A percentile compares a stretch with the other conserved stretches of the same genome.
These are phyloP conservation scores for Acrossocheilus wenchowensis DNA, from an alignment of 2,797 vertebrate genomes.

Conservation along the genomic window DNA sequence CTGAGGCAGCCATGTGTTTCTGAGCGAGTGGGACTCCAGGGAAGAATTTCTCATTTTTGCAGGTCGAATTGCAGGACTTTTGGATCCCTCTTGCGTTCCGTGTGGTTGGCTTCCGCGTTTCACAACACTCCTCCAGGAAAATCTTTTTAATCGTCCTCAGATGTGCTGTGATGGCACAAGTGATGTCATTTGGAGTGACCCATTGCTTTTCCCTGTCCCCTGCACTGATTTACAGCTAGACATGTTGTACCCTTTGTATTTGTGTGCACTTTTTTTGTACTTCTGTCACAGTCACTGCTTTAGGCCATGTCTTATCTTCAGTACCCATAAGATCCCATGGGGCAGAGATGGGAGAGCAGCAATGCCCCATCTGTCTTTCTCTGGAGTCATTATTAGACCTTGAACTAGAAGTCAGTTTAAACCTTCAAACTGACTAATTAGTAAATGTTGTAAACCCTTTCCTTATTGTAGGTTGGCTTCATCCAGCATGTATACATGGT, in stretches of 20 bases:
- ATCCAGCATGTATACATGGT: neutral
- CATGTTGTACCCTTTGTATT: neutral
- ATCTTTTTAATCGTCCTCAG: slow-evolving; percentile 64
- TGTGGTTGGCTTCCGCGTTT: slow-evolving; percentile 61
- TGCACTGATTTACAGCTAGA: slow-evolving; percentile 33
- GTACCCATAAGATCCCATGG: neutral
- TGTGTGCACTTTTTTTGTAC: slow-evolving; percentile 11
- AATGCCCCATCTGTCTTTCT: neutral
- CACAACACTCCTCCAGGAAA: slow-evolving; percentile 61
- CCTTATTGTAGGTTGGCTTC: neutral
- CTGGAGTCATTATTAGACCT: neutral
- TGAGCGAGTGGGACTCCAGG: slow-evolving; percentile 17
- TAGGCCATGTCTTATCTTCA: slow-evolving; percentile 11
- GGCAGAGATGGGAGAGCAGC: neutral
- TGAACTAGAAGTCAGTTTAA: slow-evolving; percentile 2
- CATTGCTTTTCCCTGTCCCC: slow-evolving; percentile 40
- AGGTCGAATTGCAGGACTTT: slow-evolving; percentile 45
- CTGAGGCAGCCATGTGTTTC: slow-evolving; percentile 17
- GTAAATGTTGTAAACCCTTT: neutral
- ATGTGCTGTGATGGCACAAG: slow-evolving; percentile 61
- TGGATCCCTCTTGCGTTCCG: slow-evolving; percentile 53
- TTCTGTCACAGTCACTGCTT: slow-evolving; percentile 1
- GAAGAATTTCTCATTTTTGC: slow-evolving; percentile 53
- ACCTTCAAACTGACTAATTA: neutral
- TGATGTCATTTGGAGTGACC: slow-evolving; percentile 61